Percentiles rank a stretch among this genome's conserved stretches.
Conservation (phyloP, 2,888 invertebrate species). For the Chymomyza procnemis region DNA sequence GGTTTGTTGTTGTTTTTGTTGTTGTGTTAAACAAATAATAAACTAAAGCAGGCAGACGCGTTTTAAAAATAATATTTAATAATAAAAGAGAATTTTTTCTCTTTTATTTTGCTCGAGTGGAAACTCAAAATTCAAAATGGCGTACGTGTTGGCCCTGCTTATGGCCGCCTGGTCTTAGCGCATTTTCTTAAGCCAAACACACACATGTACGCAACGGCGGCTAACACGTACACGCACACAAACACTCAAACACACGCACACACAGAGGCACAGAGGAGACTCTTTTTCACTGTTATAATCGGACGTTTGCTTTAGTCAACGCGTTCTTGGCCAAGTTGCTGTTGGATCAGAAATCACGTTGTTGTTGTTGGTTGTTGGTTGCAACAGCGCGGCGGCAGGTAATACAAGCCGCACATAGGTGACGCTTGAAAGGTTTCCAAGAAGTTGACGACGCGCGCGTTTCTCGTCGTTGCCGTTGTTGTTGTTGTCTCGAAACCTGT, state of each 20-base stretch:
- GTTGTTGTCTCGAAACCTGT: conserved; percentile 60
- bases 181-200: conserved; percentile 45
- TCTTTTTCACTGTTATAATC: conserved; percentile 65
- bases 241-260: conserved; percentile 31
- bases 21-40: conserved; percentile 21
- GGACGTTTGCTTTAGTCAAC: conserved; percentile 52
- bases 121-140: conserved; percentile 53
- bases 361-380: conserved; percentile 28
- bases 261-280: conserved; percentile 3
- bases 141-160: conserved; percentile 36
- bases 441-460: conserved; percentile 51
- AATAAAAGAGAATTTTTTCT: background rate
- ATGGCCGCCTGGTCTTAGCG: conserved; percentile 58
- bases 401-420: conserved; percentile 18
- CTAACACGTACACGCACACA: background rate
- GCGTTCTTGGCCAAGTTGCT: conserved; percentile 1
- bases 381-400: conserved; percentile 26
- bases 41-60: conserved; percentile 21
- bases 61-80: background rate
- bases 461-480: conserved; percentile 14
- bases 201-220: conserved; percentile 19
- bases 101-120: too few species aligned
- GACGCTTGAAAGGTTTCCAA: conserved; percentile 73
- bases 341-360: conserved; percentile 43
- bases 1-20: conserved; percentile 15